Conservation (phyloP, 2,888 invertebrate species). For the Tinea trinotella region DNA sequence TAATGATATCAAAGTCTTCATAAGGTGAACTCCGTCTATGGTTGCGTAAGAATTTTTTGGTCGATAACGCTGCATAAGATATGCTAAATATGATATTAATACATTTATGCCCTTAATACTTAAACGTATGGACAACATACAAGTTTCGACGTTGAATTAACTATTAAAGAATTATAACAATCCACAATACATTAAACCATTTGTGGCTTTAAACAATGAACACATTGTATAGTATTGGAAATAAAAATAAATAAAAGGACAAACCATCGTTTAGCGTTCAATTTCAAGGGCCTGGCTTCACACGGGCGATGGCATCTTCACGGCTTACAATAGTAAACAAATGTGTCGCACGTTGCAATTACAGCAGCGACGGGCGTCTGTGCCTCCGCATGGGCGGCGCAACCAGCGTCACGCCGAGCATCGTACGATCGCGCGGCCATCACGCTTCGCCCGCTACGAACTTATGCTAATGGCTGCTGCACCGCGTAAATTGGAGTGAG, state of each 20-base stretch:
- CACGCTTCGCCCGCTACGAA: slow-evolving; percentile 53
- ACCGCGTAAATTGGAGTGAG: slow-evolving; percentile 68
- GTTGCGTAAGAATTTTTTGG: slow-evolving; percentile 4
- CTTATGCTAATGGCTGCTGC: slow-evolving; percentile 67
- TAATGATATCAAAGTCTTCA: slow-evolving; percentile 16
- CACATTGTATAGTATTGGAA: background rate
- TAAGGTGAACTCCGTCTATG: slow-evolving; percentile 14
- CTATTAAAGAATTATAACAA: background rate
- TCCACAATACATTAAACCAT: too few relatives aligned
- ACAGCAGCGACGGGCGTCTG: slow-evolving; percentile 34
- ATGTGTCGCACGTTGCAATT: slow-evolving; percentile 66
- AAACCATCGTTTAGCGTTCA: slow-evolving; percentile 42
- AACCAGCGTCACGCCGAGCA: slow-evolving; percentile 29
- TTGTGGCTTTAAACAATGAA: background rate
- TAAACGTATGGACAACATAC: background rate
- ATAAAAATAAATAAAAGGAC: slow-evolving; percentile 21
- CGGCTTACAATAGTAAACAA: slow-evolving; percentile 70
- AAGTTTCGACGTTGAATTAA: background rate
- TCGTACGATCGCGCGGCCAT: slow-evolving; percentile 52
- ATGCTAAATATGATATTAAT: background rate
- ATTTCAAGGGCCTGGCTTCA: slow-evolving; percentile 48
- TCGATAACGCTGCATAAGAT: background rate
- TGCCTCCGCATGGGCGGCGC: slow-evolving; percentile 33
- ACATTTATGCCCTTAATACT: slow-evolving; percentile 2
- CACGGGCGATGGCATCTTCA: slow-evolving; percentile 64